These are phyloP conservation scores for Branchellion lobata DNA, from an alignment of 2,888 invertebrate genomes.

Conservation along the genomic window DNA sequence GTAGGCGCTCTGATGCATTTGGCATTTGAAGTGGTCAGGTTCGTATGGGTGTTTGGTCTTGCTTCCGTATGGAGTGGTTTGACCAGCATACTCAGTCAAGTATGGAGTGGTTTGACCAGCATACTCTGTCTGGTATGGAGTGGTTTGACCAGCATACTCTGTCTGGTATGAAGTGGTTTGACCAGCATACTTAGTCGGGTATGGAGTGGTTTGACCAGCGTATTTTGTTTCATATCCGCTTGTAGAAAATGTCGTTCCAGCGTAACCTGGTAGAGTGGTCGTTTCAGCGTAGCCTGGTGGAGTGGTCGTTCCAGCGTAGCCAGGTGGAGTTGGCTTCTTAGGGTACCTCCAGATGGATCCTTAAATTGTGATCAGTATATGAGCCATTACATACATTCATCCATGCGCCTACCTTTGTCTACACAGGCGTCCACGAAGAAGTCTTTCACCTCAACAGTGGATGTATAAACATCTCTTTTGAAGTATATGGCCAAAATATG, in stretches of 20 bases:
- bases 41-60: background rate
- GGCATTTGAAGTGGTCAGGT: background rate
- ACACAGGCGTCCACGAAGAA: conserved; percentile 35
- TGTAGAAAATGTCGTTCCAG: background rate
- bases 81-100: background rate
- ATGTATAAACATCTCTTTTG: background rate
- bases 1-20: background rate
- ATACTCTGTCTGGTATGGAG: background rate
- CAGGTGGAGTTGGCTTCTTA: background rate
- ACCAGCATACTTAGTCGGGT: background rate
- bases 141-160: background rate
- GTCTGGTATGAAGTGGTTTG: background rate
- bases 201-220: conserved; percentile 5
- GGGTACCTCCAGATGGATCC: no score
- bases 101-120: background rate
- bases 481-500: background rate
- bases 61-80: background rate
- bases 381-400: no score
- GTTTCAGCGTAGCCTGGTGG: background rate
- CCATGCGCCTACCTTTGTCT: background rate
- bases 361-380: no score
- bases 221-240: background rate
- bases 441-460: conserved; percentile 17
- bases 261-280: no score
- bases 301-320: no score